Base-by-base conservation (phyloP, 1,140 invertebrate species). In the Drosophila insularis region DNA sequence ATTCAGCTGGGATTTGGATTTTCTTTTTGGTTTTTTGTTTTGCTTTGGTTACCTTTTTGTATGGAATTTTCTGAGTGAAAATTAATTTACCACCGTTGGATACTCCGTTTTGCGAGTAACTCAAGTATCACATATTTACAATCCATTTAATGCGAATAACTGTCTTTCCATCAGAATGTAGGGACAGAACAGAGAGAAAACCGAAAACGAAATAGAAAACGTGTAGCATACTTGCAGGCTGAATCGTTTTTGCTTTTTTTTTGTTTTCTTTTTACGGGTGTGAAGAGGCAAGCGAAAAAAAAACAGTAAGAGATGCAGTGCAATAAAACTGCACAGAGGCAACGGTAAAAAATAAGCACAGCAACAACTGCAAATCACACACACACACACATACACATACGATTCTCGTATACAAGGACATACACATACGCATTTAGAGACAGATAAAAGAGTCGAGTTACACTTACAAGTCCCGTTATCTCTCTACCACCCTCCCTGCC, bases 361-460 rank as follows among this genome's bases (percentile, higher is more conserved):
- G 63, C 68, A 73, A 76, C 68, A 71, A 76, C 68, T 68, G 71
- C 54, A 78, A 14, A 37, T 61, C 53, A 60, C 62, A 78, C 66
- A 54, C 23, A 77, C 60, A 61, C 61, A 40, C 35, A 69, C 72
- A 72, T 53, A 50, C 5, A 39, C 17, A 53, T 10, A 55, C 46
- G 43, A 46, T 8, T 17, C 14, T 17, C 17, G 2, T 21, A 50
- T 21, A 21, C 43, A 61, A 39, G 50, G 66, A 46, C 71, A 62
- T 19, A 50, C 17, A 50, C 8, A 50, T 50, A 50, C 43, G 43
- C 43, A 21, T 50, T 50, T 50, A 50, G 43, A 50, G 84, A 86
- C 78, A 81, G 81, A 86, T 78, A 86, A 85, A 86, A 85, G 81
- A 86, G 81, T 86, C 74, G 74, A 78, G 78, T 74, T 81, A 81